Percentiles rank a stretch among this genome's conserved stretches.
phyloP scores from a whole-genome alignment of 1,140 invertebrate species.

The Drosophila tropicalis region DNA sequence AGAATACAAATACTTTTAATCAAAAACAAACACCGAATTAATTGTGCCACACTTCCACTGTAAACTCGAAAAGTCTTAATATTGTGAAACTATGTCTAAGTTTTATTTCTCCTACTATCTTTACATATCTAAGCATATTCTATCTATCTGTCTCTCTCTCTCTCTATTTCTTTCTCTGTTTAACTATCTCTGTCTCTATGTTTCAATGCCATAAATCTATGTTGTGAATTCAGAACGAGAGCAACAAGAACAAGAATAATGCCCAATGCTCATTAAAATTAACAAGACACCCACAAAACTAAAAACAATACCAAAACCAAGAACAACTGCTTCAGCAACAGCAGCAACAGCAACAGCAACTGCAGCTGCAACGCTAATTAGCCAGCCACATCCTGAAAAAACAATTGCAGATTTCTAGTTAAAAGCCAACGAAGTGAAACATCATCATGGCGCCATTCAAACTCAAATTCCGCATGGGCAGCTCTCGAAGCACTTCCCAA shows the following conservation, averaged over 20 bases:
- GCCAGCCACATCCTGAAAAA: conserved; percentile 21
- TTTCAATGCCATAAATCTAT: conserved; percentile 33
- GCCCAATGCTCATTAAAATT: conserved; percentile 55
- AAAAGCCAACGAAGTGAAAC: conserved; percentile 10
- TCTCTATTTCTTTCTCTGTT: conserved; percentile 39
- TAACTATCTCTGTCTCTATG: conserved; percentile 36
- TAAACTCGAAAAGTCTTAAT: neutral
- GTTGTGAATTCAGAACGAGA: conserved; percentile 38
- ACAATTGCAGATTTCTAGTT: conserved; percentile 9
- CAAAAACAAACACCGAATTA: neutral
- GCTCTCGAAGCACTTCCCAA: conserved; percentile 82
- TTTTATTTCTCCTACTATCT: conserved; percentile 22
- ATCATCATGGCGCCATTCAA: conserved; percentile 82
- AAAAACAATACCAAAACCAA: conserved; percentile 24
- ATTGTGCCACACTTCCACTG: conserved; percentile 2
- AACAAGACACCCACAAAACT: conserved; percentile 21
- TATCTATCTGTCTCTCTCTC: conserved; percentile 30
- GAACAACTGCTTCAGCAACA: conserved; percentile 20
- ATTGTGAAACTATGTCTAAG: conserved; percentile 4
- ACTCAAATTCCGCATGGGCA: conserved; percentile 82
- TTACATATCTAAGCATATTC: neutral
- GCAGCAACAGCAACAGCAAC: neutral
- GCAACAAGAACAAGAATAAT: conserved; percentile 13
- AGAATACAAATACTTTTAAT: neutral
- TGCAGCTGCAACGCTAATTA: conserved; percentile 14